Percentiles rank a stretch among this genome's conserved stretches.
These are phyloP conservation scores for Lumbricus terrestris DNA, from an alignment of 2,888 invertebrate genomes.

Conservation along the genomic window DNA sequence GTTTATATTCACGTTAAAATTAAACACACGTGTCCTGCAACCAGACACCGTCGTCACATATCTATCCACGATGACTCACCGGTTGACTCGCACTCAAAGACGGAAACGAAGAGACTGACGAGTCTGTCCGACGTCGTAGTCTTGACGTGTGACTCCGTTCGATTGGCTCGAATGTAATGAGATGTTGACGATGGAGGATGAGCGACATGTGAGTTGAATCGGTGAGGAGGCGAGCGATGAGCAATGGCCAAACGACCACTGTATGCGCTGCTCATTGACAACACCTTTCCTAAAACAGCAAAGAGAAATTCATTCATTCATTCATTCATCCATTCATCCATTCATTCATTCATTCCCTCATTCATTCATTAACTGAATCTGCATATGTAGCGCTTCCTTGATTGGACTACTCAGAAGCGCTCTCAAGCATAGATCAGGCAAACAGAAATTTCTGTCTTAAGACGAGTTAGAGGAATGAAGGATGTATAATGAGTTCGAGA, in stretches of 20 bases:
- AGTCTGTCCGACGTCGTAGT: constrained; percentile 46
- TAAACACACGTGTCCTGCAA: no score
- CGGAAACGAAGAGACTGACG: constrained; percentile 70
- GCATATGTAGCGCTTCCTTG: no score
- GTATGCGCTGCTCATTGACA: constrained; percentile 84
- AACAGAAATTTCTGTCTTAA: no score
- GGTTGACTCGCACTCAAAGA: constrained; percentile 98
- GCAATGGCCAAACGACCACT: constrained; percentile 96
- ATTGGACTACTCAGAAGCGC: no score
- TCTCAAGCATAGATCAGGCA: no score
- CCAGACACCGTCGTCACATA: background rate
- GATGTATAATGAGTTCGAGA: no score
- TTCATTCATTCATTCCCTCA: background rate
- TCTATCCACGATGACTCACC: constrained; percentile 45
- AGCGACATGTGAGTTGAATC: constrained; percentile 60
- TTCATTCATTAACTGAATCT: no score
- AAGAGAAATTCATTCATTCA: background rate
- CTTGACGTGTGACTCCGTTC: constrained; percentile 37
- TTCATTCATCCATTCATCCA: background rate
- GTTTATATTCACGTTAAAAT: no score
- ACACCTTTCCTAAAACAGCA: constrained; percentile 51
- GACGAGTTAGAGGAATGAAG: no score
- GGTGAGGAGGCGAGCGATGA: constrained; percentile 78
- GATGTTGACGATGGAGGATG: background rate
- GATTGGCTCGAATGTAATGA: constrained; percentile 24